These are phyloP conservation scores for Romanomermis culicivorax DNA, from an alignment of 2,888 invertebrate species.

Conservation along the genomic window DNA sequence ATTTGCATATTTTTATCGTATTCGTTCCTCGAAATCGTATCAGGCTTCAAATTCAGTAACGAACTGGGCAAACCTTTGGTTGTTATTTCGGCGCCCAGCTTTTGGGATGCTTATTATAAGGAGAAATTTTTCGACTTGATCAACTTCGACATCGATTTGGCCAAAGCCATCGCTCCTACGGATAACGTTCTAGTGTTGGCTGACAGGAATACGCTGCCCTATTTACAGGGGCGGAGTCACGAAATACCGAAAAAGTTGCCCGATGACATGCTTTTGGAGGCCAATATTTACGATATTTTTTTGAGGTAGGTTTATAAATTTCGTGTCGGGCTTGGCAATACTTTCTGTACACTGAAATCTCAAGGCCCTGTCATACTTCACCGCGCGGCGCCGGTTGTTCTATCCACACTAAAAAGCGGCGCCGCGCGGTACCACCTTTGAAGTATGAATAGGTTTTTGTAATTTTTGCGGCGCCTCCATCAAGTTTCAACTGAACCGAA, in stretches of 20 bases:
- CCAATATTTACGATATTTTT: constrained; percentile 16
- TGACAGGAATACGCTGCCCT: constrained; percentile 17
- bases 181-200: constrained; percentile 19
- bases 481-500: too few relatives aligned
- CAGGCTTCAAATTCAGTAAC: not conserved
- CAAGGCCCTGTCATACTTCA: too few relatives aligned
- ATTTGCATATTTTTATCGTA: too few relatives aligned
- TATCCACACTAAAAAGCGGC: too few relatives aligned
- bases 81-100: constrained; percentile 18
- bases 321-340: too few relatives aligned
- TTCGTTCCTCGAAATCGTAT: too few relatives aligned
- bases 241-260: constrained; percentile 14
- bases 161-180: constrained; percentile 13
- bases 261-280: constrained; percentile 14
- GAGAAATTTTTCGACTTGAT: constrained; percentile 16
- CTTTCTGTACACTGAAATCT: too few relatives aligned
- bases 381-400: too few relatives aligned
- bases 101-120: constrained; percentile 19
- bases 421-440: too few relatives aligned
- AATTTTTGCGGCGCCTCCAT: too few relatives aligned
- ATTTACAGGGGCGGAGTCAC: constrained; percentile 12
- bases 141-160: constrained; percentile 18
- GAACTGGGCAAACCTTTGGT: constrained; percentile 11
- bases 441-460: too few relatives aligned
- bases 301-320: too few relatives aligned